phyloP scores from a whole-genome alignment of 2,113 vertebrate species.

The Leucosticte australis region DNA sequence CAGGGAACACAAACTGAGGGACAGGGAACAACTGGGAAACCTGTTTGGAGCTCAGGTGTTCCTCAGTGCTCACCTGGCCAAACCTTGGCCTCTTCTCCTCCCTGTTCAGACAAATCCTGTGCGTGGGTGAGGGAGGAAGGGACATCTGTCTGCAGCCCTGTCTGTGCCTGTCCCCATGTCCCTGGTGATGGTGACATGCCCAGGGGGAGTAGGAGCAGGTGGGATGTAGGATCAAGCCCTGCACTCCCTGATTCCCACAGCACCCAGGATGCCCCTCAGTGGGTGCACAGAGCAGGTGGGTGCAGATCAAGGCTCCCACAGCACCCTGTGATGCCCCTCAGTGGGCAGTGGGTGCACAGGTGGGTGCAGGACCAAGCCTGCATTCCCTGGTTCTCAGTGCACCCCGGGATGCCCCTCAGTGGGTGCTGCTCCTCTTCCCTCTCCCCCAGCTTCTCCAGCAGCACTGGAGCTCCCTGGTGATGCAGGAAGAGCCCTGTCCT shows the following conservation, averaged over 20 bases:
- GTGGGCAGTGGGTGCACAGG: too few relatives aligned
- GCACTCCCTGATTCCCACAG: background rate
- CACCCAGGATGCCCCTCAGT: rapidly evolving
- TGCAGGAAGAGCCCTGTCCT: background rate
- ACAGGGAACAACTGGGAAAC: rapidly evolving
- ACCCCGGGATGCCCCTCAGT: too few relatives aligned
- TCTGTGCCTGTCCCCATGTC: too few relatives aligned
- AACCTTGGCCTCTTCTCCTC: background rate
- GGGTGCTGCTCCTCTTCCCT: background rate
- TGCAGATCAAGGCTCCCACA: too few relatives aligned
- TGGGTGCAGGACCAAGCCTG: too few relatives aligned
- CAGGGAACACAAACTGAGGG: background rate
- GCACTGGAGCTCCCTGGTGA: rapidly evolving
- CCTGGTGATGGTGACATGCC: rapidly evolving
- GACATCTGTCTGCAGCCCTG: too few relatives aligned
- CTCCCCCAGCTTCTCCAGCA: background rate
- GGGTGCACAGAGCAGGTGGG: background rate
- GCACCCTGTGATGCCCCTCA: too few relatives aligned
- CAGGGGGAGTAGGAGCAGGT: background rate
- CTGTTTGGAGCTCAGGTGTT: background rate
- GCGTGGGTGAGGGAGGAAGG: background rate
- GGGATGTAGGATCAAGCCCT: background rate
- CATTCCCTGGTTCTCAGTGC: background rate
- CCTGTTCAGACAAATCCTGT: background rate
- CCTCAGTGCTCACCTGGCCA: rapidly evolving